Percentiles rank a stretch among this genome's conserved stretches.
These are phyloP conservation scores for Seladonia tumulorum DNA, from an alignment of 2,888 invertebrate genomes.

Conservation along the genomic window DNA sequence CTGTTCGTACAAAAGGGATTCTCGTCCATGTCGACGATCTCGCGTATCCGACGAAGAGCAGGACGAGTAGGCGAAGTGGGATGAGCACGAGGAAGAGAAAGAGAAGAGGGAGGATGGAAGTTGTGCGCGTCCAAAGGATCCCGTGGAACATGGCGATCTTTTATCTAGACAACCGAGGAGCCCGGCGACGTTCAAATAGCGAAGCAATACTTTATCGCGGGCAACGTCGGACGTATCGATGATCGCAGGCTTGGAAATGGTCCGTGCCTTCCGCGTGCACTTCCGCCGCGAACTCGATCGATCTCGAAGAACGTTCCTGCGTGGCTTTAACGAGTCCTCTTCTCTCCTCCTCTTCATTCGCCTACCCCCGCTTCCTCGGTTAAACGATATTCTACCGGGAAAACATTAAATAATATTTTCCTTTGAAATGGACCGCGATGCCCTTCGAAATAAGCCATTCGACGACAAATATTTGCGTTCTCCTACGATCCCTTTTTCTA, in stretches of 20 bases:
- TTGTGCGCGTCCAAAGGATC: slow-evolving; percentile 14
- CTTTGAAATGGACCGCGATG: slow-evolving; percentile 21
- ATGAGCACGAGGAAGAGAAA: background rate
- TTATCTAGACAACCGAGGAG: slow-evolving; percentile 59
- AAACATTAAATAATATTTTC: slow-evolving; percentile 57
- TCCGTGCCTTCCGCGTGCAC: slow-evolving; percentile 39
- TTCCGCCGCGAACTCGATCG: slow-evolving; percentile 31
- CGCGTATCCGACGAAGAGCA: slow-evolving; percentile 10
- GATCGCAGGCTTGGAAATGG: slow-evolving; percentile 56
- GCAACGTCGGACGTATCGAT: slow-evolving; percentile 52
- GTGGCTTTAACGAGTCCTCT: background rate
- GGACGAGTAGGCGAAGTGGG: background rate
- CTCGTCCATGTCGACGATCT: slow-evolving; percentile 34
- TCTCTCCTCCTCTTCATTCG: background rate
- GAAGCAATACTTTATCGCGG: slow-evolving; percentile 44
- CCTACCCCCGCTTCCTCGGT: background rate
- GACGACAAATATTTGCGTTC: slow-evolving; percentile 52
- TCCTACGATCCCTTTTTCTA: background rate
- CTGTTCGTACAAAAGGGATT: slow-evolving; percentile 65
- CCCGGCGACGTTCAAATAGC: slow-evolving; percentile 42
- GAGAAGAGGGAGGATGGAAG: background rate
- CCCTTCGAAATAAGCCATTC: slow-evolving; percentile 12
- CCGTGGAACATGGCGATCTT: slow-evolving; percentile 50
- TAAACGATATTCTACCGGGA: slow-evolving; percentile 39
- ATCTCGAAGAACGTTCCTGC: slow-evolving; percentile 15